These are phyloP conservation scores for Equus przewalskii DNA, from an alignment of 2,113 vertebrate genomes.

Conservation along the genomic window DNA sequence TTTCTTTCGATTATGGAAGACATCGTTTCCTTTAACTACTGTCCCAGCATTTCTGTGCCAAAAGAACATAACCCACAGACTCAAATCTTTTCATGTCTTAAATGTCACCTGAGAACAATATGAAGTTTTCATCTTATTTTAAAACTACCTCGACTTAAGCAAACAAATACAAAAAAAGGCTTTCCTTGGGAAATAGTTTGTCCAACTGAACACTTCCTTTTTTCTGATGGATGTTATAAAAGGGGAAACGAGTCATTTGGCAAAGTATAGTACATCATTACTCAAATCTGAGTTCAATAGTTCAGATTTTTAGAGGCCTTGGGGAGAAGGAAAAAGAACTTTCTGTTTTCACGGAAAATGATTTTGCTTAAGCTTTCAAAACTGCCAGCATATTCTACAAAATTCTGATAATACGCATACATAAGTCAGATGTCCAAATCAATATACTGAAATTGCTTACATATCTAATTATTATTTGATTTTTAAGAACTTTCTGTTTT, in stretches of 20 bases:
- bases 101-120: background rate
- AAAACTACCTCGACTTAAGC: conserved; percentile 59
- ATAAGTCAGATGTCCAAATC: background rate
- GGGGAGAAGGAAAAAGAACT: conserved; percentile 65
- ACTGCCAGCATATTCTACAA: background rate
- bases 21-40: background rate
- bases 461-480: background rate
- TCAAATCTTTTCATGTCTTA: background rate
- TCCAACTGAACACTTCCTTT: conserved; percentile 49
- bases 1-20: background rate
- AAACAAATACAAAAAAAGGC: background rate
- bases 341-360: conserved; percentile 65
- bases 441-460: background rate
- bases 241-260: conserved; percentile 65
- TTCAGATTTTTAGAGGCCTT: conserved; percentile 70
- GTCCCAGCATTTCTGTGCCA: background rate
- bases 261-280: conserved; percentile 69
- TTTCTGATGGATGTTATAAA: conserved; percentile 71
- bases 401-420: background rate
- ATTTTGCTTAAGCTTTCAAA: conserved; percentile 45
- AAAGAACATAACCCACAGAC: background rate
- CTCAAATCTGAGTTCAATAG: conserved; percentile 78
- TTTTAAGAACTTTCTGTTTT: conserved; percentile 28
- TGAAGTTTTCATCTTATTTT: conserved; percentile 3
- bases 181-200: conserved; percentile 53